Percentiles rank a stretch among this genome's conserved stretches.
Evolutionary conservation across 2,888 invertebrate species (phyloP).

Genomic region (Lasioglossum vierecki): DNA sequence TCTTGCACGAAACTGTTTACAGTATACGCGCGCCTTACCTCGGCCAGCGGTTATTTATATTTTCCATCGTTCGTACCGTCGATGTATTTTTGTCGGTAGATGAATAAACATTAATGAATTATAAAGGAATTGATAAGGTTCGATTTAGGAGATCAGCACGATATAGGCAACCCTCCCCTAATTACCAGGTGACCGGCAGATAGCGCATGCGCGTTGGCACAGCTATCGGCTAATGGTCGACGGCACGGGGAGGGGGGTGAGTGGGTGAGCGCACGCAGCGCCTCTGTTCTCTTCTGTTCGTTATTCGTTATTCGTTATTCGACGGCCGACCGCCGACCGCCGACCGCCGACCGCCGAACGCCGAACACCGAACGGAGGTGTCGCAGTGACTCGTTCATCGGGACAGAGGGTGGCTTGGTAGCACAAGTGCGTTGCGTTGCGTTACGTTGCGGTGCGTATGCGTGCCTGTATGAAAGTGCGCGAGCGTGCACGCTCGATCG

Average conservation of each 20-base stretch:
- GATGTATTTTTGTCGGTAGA: not conserved
- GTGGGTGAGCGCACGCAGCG: conserved; percentile 61
- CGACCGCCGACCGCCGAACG: conserved; percentile 45
- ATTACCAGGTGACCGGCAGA: conserved; percentile 53
- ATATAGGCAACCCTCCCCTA: conserved; percentile 9
- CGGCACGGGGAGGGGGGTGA: conserved; percentile 29
- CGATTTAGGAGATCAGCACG: not conserved
- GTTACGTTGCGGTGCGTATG: conserved; percentile 36
- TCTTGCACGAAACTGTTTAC: not conserved
- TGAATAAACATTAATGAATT: not conserved
- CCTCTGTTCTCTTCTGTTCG: conserved; percentile 37
- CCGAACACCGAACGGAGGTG: conserved; percentile 55
- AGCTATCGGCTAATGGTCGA: conserved; percentile 36
- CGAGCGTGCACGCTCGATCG: conserved; percentile 50
- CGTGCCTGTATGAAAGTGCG: conserved; percentile 34
- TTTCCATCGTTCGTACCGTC: not conserved
- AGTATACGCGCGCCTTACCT: not conserved
- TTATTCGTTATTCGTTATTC: conserved; percentile 14
- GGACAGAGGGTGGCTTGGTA: conserved; percentile 46
- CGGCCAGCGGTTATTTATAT: not conserved
- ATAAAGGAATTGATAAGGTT: not conserved
- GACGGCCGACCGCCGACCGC: conserved; percentile 43
- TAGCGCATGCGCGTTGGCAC: conserved; percentile 38
- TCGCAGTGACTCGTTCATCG: conserved; percentile 38
- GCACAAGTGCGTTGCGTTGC: conserved; percentile 35